Evolutionary conservation across 2,113 vertebrate species (phyloP).

Genomic region (Psilopsiagon aurifrons): DNA sequence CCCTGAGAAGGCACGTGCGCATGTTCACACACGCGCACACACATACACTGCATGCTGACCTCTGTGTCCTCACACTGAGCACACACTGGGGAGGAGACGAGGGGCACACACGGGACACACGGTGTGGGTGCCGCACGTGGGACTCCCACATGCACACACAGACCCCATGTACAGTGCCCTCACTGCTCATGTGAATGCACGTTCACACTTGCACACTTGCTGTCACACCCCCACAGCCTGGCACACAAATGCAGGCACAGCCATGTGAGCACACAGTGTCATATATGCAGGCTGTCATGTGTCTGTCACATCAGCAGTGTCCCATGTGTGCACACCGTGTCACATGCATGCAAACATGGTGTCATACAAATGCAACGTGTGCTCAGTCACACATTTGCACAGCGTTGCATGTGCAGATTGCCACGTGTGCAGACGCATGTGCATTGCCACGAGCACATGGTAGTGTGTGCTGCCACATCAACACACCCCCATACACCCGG

Average conservation of each 20-base stretch:
- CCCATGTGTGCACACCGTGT: background rate
- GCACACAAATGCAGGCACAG: background rate
- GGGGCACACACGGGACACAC: background rate
- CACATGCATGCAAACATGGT: rapidly evolving
- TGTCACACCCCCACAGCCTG: background rate
- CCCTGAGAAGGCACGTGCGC: background rate
- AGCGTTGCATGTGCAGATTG: background rate
- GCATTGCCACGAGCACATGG: rapidly evolving
- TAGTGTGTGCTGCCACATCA: rapidly evolving
- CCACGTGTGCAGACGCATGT: too few relatives aligned
- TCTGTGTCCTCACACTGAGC: background rate
- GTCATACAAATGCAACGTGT: background rate
- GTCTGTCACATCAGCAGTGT: background rate
- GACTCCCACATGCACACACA: too few relatives aligned
- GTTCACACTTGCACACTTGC: rapidly evolving
- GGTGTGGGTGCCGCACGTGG: rapidly evolving
- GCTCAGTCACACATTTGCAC: background rate
- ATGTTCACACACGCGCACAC: background rate
- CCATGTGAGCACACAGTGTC: rapidly evolving
- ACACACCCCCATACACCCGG: rapidly evolving
- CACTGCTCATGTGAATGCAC: rapidly evolving
- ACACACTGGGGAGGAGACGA: rapidly evolving
- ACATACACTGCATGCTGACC: rapidly evolving
- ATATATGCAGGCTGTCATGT: rapidly evolving
- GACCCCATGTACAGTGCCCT: rapidly evolving